A percentile compares a stretch with the other conserved stretches of the same genome.
phyloP scores from a whole-genome alignment of 2,888 invertebrate species.

The Leucophenga montana region DNA sequence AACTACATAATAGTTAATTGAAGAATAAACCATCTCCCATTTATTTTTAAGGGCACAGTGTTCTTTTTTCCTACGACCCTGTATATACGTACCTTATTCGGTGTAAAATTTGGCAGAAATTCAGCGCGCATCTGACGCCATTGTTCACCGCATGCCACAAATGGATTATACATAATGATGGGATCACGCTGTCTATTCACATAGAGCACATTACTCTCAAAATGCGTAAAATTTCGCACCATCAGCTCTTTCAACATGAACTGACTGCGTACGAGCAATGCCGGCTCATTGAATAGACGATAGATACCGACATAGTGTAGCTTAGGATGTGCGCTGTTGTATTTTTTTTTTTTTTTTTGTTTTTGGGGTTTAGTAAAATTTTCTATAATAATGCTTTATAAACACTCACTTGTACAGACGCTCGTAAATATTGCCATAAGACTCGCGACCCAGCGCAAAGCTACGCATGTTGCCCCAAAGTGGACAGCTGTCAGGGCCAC shows the following conservation, averaged over 20 bases:
- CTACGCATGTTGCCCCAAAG: slow-evolving; percentile 61
- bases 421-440: slow-evolving; percentile 60
- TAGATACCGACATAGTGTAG: slow-evolving; percentile 59
- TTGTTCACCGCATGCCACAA: slow-evolving; percentile 55
- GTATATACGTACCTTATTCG: slow-evolving; percentile 51
- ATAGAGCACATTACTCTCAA: slow-evolving; percentile 59
- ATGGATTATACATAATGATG: slow-evolving; percentile 56
- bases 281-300: slow-evolving; percentile 61
- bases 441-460: slow-evolving; percentile 50
- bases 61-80: neutral
- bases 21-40: no score
- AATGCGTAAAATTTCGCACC: slow-evolving; percentile 55
- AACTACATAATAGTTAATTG: no score
- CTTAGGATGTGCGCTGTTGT: slow-evolving; percentile 49
- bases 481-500: slow-evolving; percentile 53
- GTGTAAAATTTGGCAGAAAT: slow-evolving; percentile 60
- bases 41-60: neutral
- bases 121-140: slow-evolving; percentile 60
- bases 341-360: neutral
- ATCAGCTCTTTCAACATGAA: slow-evolving; percentile 58
- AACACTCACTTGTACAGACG: slow-evolving; percentile 60
- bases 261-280: slow-evolving; percentile 56
- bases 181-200: slow-evolving; percentile 52
- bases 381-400: neutral
- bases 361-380: neutral